A percentile compares a stretch with the other conserved stretches of the same genome.
Evolutionary conservation across 64 coral and sea anemone genomes (phyloP).

Genomic region (Dendronephthya gigantea): DNA sequence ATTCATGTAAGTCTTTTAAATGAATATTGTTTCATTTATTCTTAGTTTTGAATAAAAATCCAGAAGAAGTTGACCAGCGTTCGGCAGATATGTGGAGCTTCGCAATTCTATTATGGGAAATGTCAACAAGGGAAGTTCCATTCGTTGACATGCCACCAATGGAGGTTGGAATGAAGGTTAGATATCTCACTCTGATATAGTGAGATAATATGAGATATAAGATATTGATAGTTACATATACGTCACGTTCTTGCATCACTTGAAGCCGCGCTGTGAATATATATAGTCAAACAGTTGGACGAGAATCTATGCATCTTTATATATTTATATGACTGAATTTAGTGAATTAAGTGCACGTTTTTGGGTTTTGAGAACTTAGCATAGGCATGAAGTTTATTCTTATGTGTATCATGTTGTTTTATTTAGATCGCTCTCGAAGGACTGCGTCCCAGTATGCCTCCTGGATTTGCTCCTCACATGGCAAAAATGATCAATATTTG

Average conservation of each 20-base stretch:
- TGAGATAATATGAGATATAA: too few species aligned
- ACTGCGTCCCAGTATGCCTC: constrained; percentile 66
- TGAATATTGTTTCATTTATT: neutral
- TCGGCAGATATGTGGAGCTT: constrained; percentile 99
- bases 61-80: constrained; percentile 91
- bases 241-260: too few species aligned
- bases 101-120: constrained; percentile 84
- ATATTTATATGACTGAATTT: too few species aligned
- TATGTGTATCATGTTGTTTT: neutral
- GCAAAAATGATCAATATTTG: constrained; percentile 73
- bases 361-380: too few species aligned
- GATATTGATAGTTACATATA: too few species aligned
- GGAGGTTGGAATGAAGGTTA: constrained; percentile 99
- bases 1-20: too few species aligned
- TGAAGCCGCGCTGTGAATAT: too few species aligned
- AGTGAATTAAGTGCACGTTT: too few species aligned
- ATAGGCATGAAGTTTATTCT: neutral
- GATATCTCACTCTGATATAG: too few species aligned
- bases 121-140: constrained; percentile 91
- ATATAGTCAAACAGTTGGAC: too few species aligned
- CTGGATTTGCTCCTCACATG: constrained; percentile 79
- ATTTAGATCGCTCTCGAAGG: constrained; percentile 81
- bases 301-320: too few species aligned
- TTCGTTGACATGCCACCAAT: constrained; percentile 87
- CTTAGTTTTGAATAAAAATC: constrained; percentile 89